Percentiles rank a stretch among this genome's conserved stretches.
Conservation (phyloP, 2,888 invertebrate genomes). For the Papilio demoleus region DNA sequence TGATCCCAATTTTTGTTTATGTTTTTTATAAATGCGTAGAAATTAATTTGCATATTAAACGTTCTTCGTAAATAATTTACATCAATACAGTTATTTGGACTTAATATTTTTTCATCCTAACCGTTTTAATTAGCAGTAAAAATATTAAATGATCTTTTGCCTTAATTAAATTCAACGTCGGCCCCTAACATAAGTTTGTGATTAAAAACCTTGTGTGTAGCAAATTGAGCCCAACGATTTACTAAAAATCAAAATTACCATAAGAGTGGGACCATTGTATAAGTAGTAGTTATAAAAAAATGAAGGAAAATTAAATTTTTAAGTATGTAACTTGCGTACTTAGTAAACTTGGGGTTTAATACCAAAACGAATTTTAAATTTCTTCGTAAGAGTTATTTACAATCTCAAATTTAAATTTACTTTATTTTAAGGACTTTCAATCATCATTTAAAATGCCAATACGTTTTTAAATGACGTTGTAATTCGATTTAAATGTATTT, state of each 20-base stretch:
- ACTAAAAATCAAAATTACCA: neutral
- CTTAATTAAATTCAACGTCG: neutral
- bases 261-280: neutral
- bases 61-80: neutral
- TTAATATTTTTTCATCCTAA: constrained; percentile 1
- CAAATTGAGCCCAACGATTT: neutral
- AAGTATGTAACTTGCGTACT: too few relatives aligned
- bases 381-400: too few relatives aligned
- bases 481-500: too few relatives aligned
- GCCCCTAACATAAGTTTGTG: too few relatives aligned
- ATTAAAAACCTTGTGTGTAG: too few relatives aligned
- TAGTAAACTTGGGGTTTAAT: too few relatives aligned
- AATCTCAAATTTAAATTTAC: too few relatives aligned
- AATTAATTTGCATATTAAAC: neutral
- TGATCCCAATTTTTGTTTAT: neutral
- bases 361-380: too few relatives aligned
- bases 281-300: neutral
- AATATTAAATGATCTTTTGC: neutral
- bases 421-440: too few relatives aligned
- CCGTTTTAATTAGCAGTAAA: constrained; percentile 11
- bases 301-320: too few relatives aligned
- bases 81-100: neutral
- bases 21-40: neutral
- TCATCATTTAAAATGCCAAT: too few relatives aligned
- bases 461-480: too few relatives aligned